Evolutionary conservation across 2,113 vertebrate genomes (phyloP).

Genomic region (Probosciger aterrimus): DNA sequence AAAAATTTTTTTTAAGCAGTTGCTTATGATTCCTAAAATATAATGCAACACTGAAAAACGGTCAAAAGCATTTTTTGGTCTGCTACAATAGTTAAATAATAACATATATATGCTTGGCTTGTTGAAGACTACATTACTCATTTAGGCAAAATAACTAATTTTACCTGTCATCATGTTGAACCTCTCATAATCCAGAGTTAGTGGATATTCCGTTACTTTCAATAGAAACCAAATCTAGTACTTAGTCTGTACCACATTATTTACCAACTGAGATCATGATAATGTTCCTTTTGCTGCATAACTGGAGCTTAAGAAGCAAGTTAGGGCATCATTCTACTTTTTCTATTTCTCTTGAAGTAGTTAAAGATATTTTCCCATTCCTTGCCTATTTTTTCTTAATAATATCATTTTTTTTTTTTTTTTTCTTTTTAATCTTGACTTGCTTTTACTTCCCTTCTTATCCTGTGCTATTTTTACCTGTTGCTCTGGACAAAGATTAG

Average conservation of each 20-base stretch:
- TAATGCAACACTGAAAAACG: not conserved
- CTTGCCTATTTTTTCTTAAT: too few species aligned
- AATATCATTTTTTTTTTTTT: too few species aligned
- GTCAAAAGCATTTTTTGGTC: not conserved
- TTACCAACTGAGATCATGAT: not conserved
- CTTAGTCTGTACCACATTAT: not conserved
- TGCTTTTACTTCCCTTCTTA: not conserved
- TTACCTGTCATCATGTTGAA: not conserved
- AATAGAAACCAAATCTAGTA: not conserved
- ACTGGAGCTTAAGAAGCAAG: too few species aligned
- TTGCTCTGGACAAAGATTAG: not conserved
- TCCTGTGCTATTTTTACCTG: not conserved
- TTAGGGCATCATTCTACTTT: too few species aligned
- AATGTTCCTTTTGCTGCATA: not conserved
- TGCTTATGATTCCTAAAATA: not conserved
- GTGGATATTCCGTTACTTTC: not conserved
- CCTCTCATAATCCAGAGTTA: not conserved
- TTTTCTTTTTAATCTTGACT: too few species aligned
- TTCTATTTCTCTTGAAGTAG: not conserved
- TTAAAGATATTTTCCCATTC: not conserved
- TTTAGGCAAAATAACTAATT: not conserved
- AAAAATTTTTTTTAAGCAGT: not conserved
- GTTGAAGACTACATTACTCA: not conserved
- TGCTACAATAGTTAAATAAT: not conserved
- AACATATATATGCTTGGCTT: not conserved